Evolutionary conservation across 2,888 invertebrate genomes (phyloP).

Genomic region (Drosophila ustulata): DNA sequence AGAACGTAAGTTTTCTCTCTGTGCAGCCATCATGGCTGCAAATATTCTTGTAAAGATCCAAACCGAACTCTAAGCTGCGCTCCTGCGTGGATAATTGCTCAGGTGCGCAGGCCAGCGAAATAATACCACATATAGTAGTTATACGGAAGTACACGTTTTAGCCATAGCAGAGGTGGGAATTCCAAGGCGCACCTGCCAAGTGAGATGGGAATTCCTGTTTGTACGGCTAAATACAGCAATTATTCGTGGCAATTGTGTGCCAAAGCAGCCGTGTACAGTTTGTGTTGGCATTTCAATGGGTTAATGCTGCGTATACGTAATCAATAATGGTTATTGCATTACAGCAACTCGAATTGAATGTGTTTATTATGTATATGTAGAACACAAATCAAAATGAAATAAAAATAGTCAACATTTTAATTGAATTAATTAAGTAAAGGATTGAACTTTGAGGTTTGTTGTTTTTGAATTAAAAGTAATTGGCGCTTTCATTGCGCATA

Average conservation of each 20-base stretch:
- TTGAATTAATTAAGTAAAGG: conserved; percentile 1
- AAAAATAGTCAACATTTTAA: neutral
- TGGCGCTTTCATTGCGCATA: neutral
- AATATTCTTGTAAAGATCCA: no score
- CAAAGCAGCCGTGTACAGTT: neutral
- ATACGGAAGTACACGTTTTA: neutral
- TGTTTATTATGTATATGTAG: neutral
- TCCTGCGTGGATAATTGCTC: no score
- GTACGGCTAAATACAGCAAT: neutral
- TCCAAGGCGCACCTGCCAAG: neutral
- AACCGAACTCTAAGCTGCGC: no score
- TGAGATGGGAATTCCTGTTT: conserved; percentile 1
- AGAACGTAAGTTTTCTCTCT: no score
- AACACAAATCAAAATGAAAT: neutral
- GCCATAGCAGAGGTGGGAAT: neutral
- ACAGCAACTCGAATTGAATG: neutral
- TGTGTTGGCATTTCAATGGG: neutral
- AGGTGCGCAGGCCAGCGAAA: no score
- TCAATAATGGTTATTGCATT: neutral
- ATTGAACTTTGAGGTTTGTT: conserved; percentile 2
- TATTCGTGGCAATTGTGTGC: neutral
- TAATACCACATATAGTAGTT: neutral
- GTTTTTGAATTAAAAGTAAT: conserved; percentile 1
- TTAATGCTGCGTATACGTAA: conserved; percentile 2
- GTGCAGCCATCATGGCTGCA: no score